Evolutionary conservation across 1,140 invertebrate genomes (phyloP), one percentile per base, ranked within the genome.

Genomic region (Zaprionus capensis): DNA sequence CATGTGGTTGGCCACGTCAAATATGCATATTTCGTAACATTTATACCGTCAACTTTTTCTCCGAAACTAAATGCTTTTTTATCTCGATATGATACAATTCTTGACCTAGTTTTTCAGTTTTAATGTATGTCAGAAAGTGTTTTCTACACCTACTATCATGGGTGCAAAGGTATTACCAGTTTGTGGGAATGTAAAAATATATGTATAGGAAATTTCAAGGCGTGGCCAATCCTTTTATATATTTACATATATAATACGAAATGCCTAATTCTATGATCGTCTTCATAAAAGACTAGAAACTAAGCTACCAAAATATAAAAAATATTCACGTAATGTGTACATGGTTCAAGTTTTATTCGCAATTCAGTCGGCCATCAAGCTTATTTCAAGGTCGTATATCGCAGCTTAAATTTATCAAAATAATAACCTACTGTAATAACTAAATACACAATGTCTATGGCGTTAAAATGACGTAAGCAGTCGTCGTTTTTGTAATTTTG

Each of bases 81-180:
- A 80, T 74, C 49, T 69, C 64, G 76, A 64, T 62, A 74, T 69
- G 72, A 70, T 68, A 81, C 83, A 76, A 87, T 84, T 82, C 81
- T 88, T 87, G 84, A 90, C 84, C 84, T 88, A 87, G 82, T 84
- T 87, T 78, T 78, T 78, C 22, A 51, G 46, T 51, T 51, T 51
- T 20, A 22, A 51, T 24, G 46, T 51, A 24, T 51, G 46, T 51
- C 7, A 46, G n/a, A 46, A 11, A 14, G 46, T 51, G 46, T 51
- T 51, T 20, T 14, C 11, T 51, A 22, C 46, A 41, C 46, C n/a
- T 49, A 20, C n/a, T 22, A 17, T 49, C n/a, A 49, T 20, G 17
- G n/a, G 38, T 41, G 38, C 38, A 34, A 34, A 41, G 38, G 38
- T 41, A 41, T 41, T 41, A 41, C 7, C 17, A 7, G 41, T 17